A percentile compares a stretch with the other conserved stretches of the same genome.
phyloP scores from a whole-genome alignment of 2,113 vertebrate species.

The Entelurus aequoreus region DNA sequence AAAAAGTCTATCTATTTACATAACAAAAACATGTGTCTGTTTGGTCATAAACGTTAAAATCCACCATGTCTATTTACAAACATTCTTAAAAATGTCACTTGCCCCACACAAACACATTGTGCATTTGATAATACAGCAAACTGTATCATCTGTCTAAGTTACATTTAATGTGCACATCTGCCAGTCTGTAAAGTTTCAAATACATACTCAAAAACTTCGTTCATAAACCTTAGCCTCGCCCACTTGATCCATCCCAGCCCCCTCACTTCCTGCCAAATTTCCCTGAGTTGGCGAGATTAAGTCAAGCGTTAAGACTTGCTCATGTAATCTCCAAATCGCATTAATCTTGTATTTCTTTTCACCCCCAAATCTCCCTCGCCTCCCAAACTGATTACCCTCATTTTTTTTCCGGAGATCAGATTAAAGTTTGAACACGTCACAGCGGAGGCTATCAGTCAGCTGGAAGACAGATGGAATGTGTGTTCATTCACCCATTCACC shows the following conservation, averaged over 20 bases:
- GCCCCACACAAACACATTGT: no score
- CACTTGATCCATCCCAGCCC: neutral
- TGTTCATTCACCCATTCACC: constrained; percentile 27
- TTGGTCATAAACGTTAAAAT: no score
- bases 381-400: constrained; percentile 56
- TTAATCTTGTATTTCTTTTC: constrained; percentile 41
- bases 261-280: constrained; percentile 17
- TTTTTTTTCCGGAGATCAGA: constrained; percentile 46
- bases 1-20: no score
- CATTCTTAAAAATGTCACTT: no score
- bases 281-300: constrained; percentile 25
- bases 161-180: no score
- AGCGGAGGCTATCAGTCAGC: constrained; percentile 31
- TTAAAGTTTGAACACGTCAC: constrained; percentile 46
- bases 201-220: constrained; percentile 28
- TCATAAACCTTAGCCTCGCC: constrained; percentile 4
- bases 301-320: constrained; percentile 18
- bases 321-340: constrained; percentile 43
- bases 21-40: no score
- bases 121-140: no score
- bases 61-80: no score
- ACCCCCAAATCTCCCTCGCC: constrained; percentile 41
- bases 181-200: no score
- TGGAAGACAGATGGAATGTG: constrained; percentile 10
- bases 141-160: no score